Evolutionary conservation across 2,888 invertebrate species (phyloP).

Genomic region (Polydrusus tereticollis): DNA sequence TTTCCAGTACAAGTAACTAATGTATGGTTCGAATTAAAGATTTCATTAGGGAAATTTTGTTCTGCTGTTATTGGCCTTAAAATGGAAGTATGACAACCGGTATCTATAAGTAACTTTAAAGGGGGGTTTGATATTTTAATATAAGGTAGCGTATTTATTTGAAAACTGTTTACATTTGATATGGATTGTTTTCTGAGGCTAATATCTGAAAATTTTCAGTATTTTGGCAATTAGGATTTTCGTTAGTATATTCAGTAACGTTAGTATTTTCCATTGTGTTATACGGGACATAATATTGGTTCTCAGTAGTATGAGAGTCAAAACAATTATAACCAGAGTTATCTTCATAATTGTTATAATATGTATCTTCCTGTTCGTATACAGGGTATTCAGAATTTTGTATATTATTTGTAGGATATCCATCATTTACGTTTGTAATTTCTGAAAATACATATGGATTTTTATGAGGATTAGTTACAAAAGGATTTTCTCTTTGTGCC

Average conservation of each 20-base stretch:
- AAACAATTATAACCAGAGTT: not conserved
- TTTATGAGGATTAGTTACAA: not conserved
- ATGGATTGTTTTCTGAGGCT: conserved; percentile 1
- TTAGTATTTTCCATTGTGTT: not conserved
- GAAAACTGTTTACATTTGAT: conserved; percentile 15
- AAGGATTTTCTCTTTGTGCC: not conserved
- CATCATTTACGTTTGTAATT: not conserved
- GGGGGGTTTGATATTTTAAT: conserved; percentile 36
- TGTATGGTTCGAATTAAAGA: conserved; percentile 12
- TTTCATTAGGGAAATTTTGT: conserved; percentile 2
- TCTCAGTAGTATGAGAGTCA: not conserved
- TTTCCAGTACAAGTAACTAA: conserved; percentile 15
- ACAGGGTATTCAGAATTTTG: not conserved
- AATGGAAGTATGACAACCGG: conserved; percentile 37
- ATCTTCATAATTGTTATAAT: not conserved
- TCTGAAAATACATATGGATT: not conserved
- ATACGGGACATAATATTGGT: not conserved
- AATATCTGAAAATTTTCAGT: not conserved
- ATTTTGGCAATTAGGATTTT: not conserved
- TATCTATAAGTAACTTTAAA: conserved; percentile 39
- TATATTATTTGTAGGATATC: not conserved
- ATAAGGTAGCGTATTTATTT: conserved; percentile 37
- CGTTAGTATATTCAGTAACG: not conserved
- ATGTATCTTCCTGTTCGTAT: not conserved
- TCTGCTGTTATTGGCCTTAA: conserved; percentile 35